Conservation (phyloP, 2,888 invertebrate species). For the Eupithecia inturbata region DNA sequence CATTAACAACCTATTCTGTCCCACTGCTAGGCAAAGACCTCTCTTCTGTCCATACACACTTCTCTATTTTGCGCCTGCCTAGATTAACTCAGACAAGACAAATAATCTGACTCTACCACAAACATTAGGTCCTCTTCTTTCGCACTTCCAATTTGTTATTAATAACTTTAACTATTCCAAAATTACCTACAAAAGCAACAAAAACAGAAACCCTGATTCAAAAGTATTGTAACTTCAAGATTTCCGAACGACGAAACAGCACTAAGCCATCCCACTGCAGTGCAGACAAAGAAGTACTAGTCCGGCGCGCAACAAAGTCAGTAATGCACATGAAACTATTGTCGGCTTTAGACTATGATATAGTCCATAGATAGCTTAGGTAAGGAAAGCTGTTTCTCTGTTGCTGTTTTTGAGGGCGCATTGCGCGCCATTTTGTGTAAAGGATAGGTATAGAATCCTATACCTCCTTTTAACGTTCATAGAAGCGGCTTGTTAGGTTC, state of each 20-base stretch:
- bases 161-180: background rate
- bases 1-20: background rate
- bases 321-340: constrained; percentile 31
- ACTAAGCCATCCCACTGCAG: constrained; percentile 18
- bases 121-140: background rate
- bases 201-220: background rate
- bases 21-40: background rate
- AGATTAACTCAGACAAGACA: background rate
- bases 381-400: background rate
- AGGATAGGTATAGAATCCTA: too few relatives aligned
- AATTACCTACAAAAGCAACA: background rate
- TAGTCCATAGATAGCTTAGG: background rate
- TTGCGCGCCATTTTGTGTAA: too few relatives aligned
- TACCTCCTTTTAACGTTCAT: too few relatives aligned
- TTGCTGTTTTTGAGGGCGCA: too few relatives aligned
- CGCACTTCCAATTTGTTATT: background rate
- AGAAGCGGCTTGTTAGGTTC: too few relatives aligned
- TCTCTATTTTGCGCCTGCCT: background rate
- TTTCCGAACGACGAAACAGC: constrained; percentile 6
- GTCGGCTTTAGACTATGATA: constrained; percentile 14
- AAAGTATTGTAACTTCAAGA: background rate
- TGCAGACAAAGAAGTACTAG: constrained; percentile 27
- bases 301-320: constrained; percentile 22
- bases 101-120: too few relatives aligned
- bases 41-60: background rate